Evolutionary conservation across 2,113 vertebrate genomes (phyloP), one percentile per base, ranked within the genome.

Genomic region (Riparia riparia): DNA sequence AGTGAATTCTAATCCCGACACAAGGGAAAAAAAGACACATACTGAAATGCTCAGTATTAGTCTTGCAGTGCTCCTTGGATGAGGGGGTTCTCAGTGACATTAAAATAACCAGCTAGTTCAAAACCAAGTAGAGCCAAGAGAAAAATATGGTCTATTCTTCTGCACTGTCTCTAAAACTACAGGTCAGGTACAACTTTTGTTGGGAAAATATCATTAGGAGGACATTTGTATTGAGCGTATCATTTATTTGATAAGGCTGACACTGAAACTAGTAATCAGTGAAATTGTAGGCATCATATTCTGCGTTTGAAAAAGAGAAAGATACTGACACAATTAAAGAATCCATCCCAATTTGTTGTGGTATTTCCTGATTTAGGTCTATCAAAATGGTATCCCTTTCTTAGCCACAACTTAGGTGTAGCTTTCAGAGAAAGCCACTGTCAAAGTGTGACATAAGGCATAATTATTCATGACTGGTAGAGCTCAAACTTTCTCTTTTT

Each of bases 261-360:
- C 95, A 96, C 95, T 91, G 95, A 97, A 98, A 97, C 94, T 96
- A 94, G 95, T 90, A 97, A 98, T 98, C 97, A 97, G 95, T 91
- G 93, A 98, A 98, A 98, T 95, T 84, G 42, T 82, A 97, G 81
- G 96, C 85, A 97, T 98, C 86, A 9, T 94, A 95, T 97, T 97
- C 96, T 95, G 72, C 92, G 54, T 92, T 93, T 97, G 96, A 98
- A 97, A 97, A 95, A 90, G 88, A 93, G 69, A 26, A 94, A 96
- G 70, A 54, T 84, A 91, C 41, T 80, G 47, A 93, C 89, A 97
- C 89, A 97, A 96, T 95, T 78, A 89, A 76, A 93, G 74, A 94
- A 93, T 92, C 89, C 89, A 90, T 93, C 92, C 96, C 96, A 96
- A 70, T 98, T 97, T 97, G 89, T 97, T 95, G 86, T 96, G 80